Evolutionary conservation across 2,797 vertebrate species (phyloP).

Genomic region (Pipistrellus kuhlii): DNA sequence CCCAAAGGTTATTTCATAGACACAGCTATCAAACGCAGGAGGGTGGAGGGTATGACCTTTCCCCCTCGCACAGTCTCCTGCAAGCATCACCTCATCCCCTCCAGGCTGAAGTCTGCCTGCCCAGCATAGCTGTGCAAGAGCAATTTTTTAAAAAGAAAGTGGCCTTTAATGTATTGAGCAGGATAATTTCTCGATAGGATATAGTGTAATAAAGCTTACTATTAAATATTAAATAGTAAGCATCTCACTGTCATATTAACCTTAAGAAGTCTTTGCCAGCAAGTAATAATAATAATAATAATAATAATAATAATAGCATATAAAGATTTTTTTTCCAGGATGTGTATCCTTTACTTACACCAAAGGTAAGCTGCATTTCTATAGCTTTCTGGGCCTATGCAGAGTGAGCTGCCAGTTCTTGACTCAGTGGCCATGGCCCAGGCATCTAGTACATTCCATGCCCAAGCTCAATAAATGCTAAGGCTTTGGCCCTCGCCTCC

Average conservation of each 20-base stretch:
- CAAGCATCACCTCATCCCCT: neutral
- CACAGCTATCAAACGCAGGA: neutral
- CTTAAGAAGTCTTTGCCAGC: slow-evolving; percentile 38
- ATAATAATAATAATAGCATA: neutral
- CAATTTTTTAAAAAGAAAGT: neutral
- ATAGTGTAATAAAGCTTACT: neutral
- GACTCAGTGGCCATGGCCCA: neutral
- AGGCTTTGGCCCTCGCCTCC: neutral
- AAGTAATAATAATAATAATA: neutral
- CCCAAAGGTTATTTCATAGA: neutral
- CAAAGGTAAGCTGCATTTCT: neutral
- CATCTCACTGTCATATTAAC: neutral
- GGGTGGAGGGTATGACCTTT: neutral
- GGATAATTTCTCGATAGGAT: neutral
- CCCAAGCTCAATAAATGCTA: neutral
- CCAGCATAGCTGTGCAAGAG: neutral
- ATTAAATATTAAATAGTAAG: slow-evolving; percentile 7
- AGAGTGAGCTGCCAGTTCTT: neutral
- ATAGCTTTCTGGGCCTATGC: neutral
- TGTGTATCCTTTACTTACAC: neutral
- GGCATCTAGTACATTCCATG: neutral
- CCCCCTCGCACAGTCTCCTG: neutral
- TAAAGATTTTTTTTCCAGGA: neutral
- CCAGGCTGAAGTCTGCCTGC: neutral
- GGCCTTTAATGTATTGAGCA: neutral